Evolutionary conservation across 2,888 invertebrate genomes (phyloP).

Genomic region (Griposia aprilina): DNA sequence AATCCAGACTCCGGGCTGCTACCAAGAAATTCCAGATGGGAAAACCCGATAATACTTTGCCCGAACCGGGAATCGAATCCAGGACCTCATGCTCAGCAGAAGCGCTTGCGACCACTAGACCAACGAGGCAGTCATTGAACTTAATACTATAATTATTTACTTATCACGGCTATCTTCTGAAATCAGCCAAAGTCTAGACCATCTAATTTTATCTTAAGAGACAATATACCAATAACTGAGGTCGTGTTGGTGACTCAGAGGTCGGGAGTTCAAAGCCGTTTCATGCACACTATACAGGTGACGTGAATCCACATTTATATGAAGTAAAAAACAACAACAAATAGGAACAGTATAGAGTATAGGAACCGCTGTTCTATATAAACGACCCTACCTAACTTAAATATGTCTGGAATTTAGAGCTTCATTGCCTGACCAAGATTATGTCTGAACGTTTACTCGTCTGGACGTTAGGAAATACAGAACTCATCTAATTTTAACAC

Average conservation of each 20-base stretch:
- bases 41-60: no score
- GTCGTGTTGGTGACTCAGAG: constrained; percentile 5
- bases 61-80: no score
- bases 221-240: not conserved
- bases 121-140: no score
- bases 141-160: not conserved
- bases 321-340: not conserved
- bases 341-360: not conserved
- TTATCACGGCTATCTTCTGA: not conserved
- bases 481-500: no score
- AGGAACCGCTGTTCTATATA: not conserved
- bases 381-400: not conserved
- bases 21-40: no score
- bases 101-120: no score
- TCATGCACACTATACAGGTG: not conserved
- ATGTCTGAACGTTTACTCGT: no score
- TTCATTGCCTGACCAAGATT: no score
- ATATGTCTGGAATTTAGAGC: no score
- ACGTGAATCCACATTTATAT: not conserved
- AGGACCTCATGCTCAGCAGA: no score
- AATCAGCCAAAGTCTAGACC: not conserved
- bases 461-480: no score
- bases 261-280: constrained; percentile 1
- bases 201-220: constrained; percentile 12
- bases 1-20: no score